Evolutionary conservation across 2,113 vertebrate species (phyloP), one percentile per base, ranked within the genome.

Genomic region (Eira barbara): DNA sequence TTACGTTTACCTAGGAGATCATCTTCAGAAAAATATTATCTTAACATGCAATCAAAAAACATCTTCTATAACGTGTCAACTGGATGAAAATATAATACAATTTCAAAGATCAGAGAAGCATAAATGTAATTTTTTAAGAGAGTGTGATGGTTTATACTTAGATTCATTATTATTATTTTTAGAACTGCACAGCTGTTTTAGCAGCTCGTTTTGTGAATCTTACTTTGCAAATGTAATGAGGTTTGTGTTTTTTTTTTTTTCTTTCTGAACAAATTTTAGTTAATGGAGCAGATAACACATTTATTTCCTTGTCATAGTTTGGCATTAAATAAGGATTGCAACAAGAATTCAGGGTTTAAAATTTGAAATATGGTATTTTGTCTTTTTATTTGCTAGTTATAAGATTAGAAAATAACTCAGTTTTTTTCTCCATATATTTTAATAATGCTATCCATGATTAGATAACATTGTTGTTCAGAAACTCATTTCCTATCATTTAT

Each of bases 121-220:
- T 78, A 96, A 86, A 65, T 89, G 71, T 86, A 89, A 87, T 85
- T 82, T 91, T 92, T 91, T 49, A 95, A 91, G 79, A 73, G 14
- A 18, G 23, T 73, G 59, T 59, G 80, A 63, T 81, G 34, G 55
- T 83, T 96, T 95, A 96, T 59, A 85, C 76, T 86, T 89, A 90
- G 97, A 97, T 61, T 88, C 52, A 89, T 94, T 96, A 97, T 90
- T 95, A 95, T 94, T 98, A 97, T 97, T 97, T 96, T 97, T 96
- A 97, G 97, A 97, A 90, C 89, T 52, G 63, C 89, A 87, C 95
- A 96, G 97, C 89, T 97, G 94, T 96, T 97, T 97, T 89, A 84
- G 95, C 95, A 97, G 92, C 87, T 73, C 87, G 84, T 81, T 97
- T 95, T 97, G 89, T 94, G 74, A 95, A 65, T 97, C 67, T 63